Evolutionary conservation across 2,797 vertebrate genomes (phyloP).

Genomic region (Helostoma temminkii): DNA sequence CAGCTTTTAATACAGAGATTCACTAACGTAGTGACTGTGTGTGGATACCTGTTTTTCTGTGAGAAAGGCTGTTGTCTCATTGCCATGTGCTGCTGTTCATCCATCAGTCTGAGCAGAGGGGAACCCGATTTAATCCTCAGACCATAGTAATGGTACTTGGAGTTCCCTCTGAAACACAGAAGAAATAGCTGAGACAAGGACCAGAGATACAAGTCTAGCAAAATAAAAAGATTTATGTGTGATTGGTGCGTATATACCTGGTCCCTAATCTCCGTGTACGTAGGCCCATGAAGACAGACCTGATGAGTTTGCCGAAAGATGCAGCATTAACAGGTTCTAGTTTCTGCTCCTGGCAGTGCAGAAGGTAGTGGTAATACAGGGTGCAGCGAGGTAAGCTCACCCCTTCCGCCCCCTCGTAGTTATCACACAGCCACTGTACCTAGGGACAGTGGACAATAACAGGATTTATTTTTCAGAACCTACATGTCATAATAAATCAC

Average conservation of each 20-base stretch:
- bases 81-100: constrained; percentile 94
- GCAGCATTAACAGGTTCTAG: constrained; percentile 94
- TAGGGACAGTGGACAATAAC: constrained; percentile 43
- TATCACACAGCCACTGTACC: constrained; percentile 95
- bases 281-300: constrained; percentile 94
- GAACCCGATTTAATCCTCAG: constrained; percentile 93
- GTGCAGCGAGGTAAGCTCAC: constrained; percentile 94
- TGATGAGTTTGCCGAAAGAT: constrained; percentile 95
- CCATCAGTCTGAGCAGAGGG: constrained; percentile 90
- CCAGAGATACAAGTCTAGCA: neutral
- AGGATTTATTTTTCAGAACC: constrained; percentile 38
- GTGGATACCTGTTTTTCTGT: constrained; percentile 90
- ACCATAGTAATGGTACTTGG: constrained; percentile 96
- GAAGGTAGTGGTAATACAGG: constrained; percentile 95
- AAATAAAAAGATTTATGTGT: neutral
- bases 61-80: constrained; percentile 95
- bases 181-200: neutral
- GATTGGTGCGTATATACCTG: constrained; percentile 78
- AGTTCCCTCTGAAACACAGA: constrained; percentile 89
- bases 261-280: constrained; percentile 92
- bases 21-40: neutral
- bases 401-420: constrained; percentile 94
- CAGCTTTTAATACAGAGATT: neutral
- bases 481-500: neutral
- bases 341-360: constrained; percentile 95